Evolutionary conservation across 1,140 invertebrate species (phyloP), one percentile per base, ranked within the genome.

Genomic region (Zelostemma sp.): DNA sequence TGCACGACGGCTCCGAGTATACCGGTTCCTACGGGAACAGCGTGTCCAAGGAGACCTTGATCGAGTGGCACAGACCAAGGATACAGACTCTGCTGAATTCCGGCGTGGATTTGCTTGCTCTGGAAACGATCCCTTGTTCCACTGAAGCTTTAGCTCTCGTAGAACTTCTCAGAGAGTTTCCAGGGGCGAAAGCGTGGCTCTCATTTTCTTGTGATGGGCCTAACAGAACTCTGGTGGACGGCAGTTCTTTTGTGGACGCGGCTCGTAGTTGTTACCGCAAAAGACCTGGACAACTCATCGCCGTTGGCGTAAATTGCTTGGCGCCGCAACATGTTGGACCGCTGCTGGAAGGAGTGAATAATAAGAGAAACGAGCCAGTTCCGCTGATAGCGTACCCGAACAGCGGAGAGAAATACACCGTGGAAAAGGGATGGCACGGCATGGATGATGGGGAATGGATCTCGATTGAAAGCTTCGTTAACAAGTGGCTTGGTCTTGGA

Each of bases 1-100:
- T 96, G 1, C 91, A 93, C 75, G 95, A 98, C 83, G 93, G 92
- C 8, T 97, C 96, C 0, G 97, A 99, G 82, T 98, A 97, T 77
- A 91, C 88, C 19, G 97, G 97, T 19, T 88, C 87, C 58, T 98
- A 98, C 76, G 88, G 91, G 0, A 88, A 90, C n/a, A 86, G 78
- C 0, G 88, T 95, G 1, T 86, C 90, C 8, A 82, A 85, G 31
- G 85, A 91, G 73, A 88, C 89, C 48, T 88, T 98, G 63, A 89
- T 88, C 18, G 87, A 92, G 15, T 97, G 95, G 92, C 96, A 98
- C 80, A 85, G 89, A 49, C 91, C 92, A 0, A 87, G 95, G 35
- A 90, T 98, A 5, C 85, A 90, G 50, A 90, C 91, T 6, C 83
- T 97, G 1, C 76, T 96, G 1, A 88, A 93, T 43, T 89, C 88